These are phyloP conservation scores for Galbula dea DNA, from an alignment of 2,113 vertebrate species.

Conservation along the genomic window DNA sequence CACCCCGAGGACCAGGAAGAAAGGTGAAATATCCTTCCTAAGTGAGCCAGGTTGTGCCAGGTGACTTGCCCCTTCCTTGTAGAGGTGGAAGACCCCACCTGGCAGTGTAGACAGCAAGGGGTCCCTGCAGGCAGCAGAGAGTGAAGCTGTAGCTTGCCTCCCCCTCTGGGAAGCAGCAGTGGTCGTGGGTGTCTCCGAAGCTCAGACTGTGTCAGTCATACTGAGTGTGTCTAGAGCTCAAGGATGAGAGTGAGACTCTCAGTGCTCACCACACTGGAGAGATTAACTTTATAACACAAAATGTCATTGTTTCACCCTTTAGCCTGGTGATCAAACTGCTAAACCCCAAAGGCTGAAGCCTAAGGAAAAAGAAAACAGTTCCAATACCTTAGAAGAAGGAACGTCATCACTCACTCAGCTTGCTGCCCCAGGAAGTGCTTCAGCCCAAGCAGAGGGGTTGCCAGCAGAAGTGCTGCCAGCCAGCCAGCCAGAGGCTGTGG, in stretches of 20 bases:
- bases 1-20: slow-evolving; percentile 17
- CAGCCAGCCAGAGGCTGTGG: not conserved
- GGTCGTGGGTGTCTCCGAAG: not conserved
- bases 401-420: not conserved
- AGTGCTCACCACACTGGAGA: not conserved
- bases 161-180: not conserved
- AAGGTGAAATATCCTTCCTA: slow-evolving; percentile 61
- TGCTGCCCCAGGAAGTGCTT: not conserved
- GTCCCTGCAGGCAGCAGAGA: not conserved
- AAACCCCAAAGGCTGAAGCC: not conserved
- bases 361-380: not conserved
- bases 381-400: not conserved
- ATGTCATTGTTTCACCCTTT: not conserved
- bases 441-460: not conserved
- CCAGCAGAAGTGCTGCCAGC: not conserved
- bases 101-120: not conserved
- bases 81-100: not conserved
- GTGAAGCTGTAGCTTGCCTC: not conserved
- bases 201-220: not conserved
- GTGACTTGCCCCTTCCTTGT: not conserved
- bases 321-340: not conserved
- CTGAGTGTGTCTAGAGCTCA: not conserved
- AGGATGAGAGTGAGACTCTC: not conserved
- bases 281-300: not conserved
- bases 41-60: not conserved